phyloP scores from a whole-genome alignment of 2,113 vertebrate genomes.

The Daubentonia madagascariensis region DNA sequence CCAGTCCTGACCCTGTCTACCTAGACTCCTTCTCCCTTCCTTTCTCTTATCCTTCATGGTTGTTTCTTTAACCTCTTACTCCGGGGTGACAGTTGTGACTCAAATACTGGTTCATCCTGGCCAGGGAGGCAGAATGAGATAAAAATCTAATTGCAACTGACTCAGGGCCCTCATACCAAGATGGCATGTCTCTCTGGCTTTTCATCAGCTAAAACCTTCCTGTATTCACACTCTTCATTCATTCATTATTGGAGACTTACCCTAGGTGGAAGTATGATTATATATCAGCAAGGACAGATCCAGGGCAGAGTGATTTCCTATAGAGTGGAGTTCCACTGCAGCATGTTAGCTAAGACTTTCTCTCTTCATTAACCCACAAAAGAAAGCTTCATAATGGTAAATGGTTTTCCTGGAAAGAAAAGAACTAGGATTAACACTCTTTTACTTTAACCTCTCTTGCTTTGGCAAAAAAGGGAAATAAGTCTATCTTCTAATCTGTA shows the following conservation, averaged over 20 bases:
- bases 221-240: neutral
- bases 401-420: neutral
- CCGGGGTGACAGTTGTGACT: neutral
- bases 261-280: neutral
- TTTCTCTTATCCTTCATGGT: neutral
- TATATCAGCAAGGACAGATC: neutral
- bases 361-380: neutral
- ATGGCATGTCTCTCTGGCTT: neutral
- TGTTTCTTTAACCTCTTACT: neutral
- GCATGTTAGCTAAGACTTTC: neutral
- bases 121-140: neutral
- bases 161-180: neutral
- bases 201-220: neutral
- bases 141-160: neutral
- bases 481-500: neutral
- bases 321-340: neutral
- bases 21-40: neutral
- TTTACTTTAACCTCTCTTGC: neutral
- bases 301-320: neutral
- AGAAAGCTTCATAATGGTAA: neutral
- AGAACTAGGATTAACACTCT: neutral
- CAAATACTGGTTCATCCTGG: neutral
- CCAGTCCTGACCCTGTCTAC: neutral
- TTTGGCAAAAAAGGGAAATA: neutral
- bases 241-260: neutral